Evolutionary conservation across 2,888 invertebrate species (phyloP).

Genomic region (Andrena dorsata): DNA sequence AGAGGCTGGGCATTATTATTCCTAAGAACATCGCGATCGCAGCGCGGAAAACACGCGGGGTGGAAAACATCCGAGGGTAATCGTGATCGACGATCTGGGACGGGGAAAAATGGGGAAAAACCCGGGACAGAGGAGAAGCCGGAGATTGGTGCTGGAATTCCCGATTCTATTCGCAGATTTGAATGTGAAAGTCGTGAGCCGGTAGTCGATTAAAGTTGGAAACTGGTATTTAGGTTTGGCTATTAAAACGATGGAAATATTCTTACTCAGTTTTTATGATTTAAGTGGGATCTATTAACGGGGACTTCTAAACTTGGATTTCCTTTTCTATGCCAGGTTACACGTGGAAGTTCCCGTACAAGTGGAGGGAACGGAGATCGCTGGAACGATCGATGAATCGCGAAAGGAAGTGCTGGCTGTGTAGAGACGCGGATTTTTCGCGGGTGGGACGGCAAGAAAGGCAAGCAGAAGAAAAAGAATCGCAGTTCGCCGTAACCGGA

Average conservation of each 20-base stretch:
- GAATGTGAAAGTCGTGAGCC: too few relatives aligned
- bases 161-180: too few relatives aligned
- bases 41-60: conserved; percentile 6
- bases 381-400: conserved; percentile 4
- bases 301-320: too few relatives aligned
- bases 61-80: conserved; percentile 27
- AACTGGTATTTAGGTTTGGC: too few relatives aligned
- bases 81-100: conserved; percentile 52
- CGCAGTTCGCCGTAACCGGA: conserved; percentile 68
- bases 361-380: not conserved
- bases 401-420: not conserved
- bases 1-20: conserved; percentile 48
- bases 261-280: too few relatives aligned
- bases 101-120: conserved; percentile 23
- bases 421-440: conserved; percentile 15
- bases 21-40: conserved; percentile 46
- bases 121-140: not conserved
- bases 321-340: not conserved
- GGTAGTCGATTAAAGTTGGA: too few relatives aligned
- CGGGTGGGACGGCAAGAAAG: conserved; percentile 35
- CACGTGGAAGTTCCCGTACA: not conserved
- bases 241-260: too few relatives aligned
- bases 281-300: too few relatives aligned
- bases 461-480: conserved; percentile 65
- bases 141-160: not conserved